A percentile compares a stretch with the other conserved stretches of the same genome.
Conservation (phyloP, 2,797 vertebrate genomes). For the Netta rufina region DNA sequence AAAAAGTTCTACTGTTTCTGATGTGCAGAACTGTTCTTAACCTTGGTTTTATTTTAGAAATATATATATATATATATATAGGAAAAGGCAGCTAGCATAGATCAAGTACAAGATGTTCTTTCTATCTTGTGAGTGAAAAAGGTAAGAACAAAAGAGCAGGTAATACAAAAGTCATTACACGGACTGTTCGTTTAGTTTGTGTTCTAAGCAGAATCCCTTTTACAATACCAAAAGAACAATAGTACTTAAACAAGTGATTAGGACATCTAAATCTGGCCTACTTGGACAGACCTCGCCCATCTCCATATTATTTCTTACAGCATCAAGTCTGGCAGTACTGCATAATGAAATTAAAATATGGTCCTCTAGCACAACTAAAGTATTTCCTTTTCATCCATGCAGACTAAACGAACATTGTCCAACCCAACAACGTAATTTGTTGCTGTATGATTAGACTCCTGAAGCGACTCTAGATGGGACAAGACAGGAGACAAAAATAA, state of each 20-base stretch:
- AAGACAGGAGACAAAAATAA: conserved; percentile 5
- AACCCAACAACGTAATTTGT: not conserved
- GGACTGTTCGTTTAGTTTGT: not conserved
- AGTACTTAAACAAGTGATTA: not conserved
- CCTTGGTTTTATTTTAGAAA: not conserved
- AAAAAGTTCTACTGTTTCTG: not conserved
- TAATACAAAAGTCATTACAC: not conserved
- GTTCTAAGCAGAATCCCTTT: not conserved
- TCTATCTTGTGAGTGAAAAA: not conserved
- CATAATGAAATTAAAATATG: not conserved
- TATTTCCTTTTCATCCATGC: not conserved
- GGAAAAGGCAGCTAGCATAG: not conserved
- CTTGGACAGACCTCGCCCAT: not conserved
- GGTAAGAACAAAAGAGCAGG: not conserved
- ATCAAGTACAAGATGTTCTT: not conserved
- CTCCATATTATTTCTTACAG: not conserved
- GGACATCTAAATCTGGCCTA: not conserved
- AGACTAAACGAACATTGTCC: not conserved
- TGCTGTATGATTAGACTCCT: not conserved
- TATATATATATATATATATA: not conserved
- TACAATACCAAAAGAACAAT: not conserved
- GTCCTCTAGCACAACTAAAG: not conserved
- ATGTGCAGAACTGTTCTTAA: not conserved
- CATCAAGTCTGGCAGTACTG: not conserved
- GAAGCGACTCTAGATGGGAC: not conserved